Evolutionary conservation across 2,888 invertebrate genomes (phyloP).

Genomic region (Himalopsyche anomala): DNA sequence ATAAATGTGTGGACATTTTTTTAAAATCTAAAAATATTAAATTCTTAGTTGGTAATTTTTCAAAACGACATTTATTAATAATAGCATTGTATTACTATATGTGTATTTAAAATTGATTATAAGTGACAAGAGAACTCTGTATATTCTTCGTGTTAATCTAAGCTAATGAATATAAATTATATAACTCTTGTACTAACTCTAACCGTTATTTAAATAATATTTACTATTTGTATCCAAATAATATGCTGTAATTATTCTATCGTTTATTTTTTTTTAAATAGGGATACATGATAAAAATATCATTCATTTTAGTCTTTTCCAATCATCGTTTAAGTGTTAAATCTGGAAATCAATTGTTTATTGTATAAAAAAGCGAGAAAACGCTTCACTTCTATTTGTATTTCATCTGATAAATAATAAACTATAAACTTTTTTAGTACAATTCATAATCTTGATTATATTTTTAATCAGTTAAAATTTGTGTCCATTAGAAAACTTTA

Average conservation of each 20-base stretch:
- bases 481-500: no score
- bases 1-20: background rate
- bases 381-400: no score
- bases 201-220: slow-evolving; percentile 1
- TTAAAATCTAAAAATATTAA: background rate
- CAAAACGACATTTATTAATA: slow-evolving; percentile 10
- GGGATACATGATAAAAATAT: slow-evolving; percentile 51
- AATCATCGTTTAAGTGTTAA: slow-evolving; percentile 44
- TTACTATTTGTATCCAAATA: slow-evolving; percentile 45
- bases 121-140: background rate
- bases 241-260: slow-evolving; percentile 41
- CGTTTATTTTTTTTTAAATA: background rate
- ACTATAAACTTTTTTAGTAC: no score
- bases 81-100: slow-evolving; percentile 2
- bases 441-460: no score
- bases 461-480: no score
- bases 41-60: slow-evolving; percentile 23
- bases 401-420: no score
- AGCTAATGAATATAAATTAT: background rate
- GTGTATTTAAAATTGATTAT: no score
- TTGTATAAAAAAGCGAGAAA: background rate
- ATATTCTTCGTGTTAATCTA: slow-evolving; percentile 18
- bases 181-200: background rate
- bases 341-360: slow-evolving; percentile 45
- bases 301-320: slow-evolving; percentile 53